A percentile compares a stretch with the other conserved stretches of the same genome.
phyloP scores from a whole-genome alignment of 2,113 vertebrate species.

The Jacana jacana region DNA sequence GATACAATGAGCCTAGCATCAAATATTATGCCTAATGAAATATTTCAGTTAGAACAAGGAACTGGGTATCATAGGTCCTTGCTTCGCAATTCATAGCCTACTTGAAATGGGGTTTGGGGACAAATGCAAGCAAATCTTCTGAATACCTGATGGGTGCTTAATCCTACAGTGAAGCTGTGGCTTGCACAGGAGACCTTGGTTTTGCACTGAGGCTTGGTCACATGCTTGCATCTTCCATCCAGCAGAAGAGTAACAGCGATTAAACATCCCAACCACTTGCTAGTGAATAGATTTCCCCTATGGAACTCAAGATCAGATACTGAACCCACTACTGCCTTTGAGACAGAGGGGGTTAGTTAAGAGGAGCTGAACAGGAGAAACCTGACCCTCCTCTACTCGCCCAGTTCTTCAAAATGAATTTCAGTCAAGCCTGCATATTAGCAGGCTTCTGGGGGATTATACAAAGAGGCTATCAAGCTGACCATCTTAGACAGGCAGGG shows the following conservation, averaged over 20 bases:
- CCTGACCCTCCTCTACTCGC: background rate
- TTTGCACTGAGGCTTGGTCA: background rate
- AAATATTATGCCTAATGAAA: background rate
- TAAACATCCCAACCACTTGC: background rate
- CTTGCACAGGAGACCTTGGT: background rate
- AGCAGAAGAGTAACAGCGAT: background rate
- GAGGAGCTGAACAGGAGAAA: background rate
- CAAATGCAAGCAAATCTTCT: background rate
- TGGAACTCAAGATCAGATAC: background rate
- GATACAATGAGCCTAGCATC: background rate
- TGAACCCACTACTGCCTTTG: background rate
- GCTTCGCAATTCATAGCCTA: background rate
- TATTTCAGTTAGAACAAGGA: background rate
- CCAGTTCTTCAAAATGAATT: background rate
- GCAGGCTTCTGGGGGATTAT: background rate
- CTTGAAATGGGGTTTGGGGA: background rate
- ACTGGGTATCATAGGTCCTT: background rate
- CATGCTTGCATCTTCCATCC: fast-evolving
- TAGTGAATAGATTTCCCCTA: background rate
- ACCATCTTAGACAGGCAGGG: conserved; percentile 10
- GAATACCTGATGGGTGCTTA: background rate
- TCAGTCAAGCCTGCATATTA: background rate
- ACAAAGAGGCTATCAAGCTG: conserved; percentile 43
- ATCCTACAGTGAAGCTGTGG: background rate
- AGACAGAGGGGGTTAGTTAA: background rate